A percentile compares a stretch with the other conserved stretches of the same genome.
phyloP scores from a whole-genome alignment of 1,140 invertebrate genomes.

The Leptoteleia sp. region DNA sequence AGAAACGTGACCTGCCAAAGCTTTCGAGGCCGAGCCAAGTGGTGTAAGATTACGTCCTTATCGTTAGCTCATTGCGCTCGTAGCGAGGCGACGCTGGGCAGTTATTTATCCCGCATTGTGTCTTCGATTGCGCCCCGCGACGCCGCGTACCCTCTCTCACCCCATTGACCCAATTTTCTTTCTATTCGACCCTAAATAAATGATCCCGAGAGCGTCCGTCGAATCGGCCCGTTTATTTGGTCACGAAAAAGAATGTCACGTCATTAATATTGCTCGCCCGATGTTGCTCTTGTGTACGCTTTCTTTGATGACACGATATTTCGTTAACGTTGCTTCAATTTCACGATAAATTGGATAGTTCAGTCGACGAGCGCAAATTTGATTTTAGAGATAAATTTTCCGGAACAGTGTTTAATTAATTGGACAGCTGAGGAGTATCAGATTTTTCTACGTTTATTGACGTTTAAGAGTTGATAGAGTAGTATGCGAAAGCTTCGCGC shows the following conservation, averaged over 20 bases:
- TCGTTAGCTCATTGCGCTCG: conserved; percentile 55
- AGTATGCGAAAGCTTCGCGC: conserved; percentile 5
- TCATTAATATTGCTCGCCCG: conserved; percentile 43
- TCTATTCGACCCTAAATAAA: conserved; percentile 59
- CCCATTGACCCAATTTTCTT: conserved; percentile 65
- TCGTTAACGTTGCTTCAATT: conserved; percentile 40
- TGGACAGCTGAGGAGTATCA: conserved; percentile 51
- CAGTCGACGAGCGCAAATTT: conserved; percentile 39
- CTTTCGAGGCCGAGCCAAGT: conserved; percentile 25
- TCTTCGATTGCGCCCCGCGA: conserved; percentile 34
- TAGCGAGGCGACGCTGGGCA: conserved; percentile 20
- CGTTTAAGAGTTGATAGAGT: conserved; percentile 33
- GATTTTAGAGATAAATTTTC: conserved; percentile 48
- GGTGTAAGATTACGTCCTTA: conserved; percentile 65
- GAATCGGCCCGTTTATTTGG: conserved; percentile 46
- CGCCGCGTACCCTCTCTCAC: conserved; percentile 30
- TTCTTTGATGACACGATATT: conserved; percentile 45
- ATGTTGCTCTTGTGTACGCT: conserved; percentile 19
- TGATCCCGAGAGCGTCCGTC: conserved; percentile 25
- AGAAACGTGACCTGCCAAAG: conserved; percentile 63
- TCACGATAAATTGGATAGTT: conserved; percentile 54
- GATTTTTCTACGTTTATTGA: conserved; percentile 39
- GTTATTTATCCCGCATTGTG: conserved; percentile 57
- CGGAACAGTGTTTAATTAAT: conserved; percentile 41
- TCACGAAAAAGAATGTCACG: conserved; percentile 39